A percentile compares a stretch with the other conserved stretches of the same genome.
Conservation (phyloP, 1,140 invertebrate genomes). For the Achatina immaculata region DNA sequence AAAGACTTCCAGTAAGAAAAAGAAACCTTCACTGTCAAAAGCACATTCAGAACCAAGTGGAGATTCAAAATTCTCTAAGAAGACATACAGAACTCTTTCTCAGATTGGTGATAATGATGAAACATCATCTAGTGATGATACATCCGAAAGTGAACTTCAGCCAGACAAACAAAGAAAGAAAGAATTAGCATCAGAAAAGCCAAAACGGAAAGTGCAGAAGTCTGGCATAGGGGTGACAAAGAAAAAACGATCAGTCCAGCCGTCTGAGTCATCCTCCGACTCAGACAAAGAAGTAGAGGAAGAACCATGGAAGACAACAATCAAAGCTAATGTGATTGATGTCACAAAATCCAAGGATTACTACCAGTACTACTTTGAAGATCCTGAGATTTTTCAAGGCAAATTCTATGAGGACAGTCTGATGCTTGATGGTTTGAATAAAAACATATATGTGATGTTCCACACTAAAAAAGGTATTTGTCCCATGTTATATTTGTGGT, state of each 20-base stretch:
- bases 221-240: neutral
- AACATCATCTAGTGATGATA: neutral
- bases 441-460: slow-evolving; percentile 20
- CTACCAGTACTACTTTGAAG: slow-evolving; percentile 8
- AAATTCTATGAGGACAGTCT: slow-evolving; percentile 1
- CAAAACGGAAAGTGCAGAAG: neutral
- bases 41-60: neutral
- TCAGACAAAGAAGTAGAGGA: neutral
- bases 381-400: neutral
- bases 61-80: neutral
- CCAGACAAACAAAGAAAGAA: neutral
- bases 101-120: neutral
- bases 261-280: neutral
- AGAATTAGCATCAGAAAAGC: too few relatives aligned
- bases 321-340: slow-evolving; percentile 10
- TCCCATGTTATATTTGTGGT: neutral
- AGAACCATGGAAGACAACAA: neutral
- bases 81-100: neutral
- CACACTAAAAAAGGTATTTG: neutral
- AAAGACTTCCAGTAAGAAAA: neutral
- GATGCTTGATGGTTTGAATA: slow-evolving; percentile 15
- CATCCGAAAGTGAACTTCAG: neutral
- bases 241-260: neutral
- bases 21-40: neutral
- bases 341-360: slow-evolving; percentile 6